Conservation (phyloP, 2,797 vertebrate genomes). For the Rhabdomys pumilio region DNA sequence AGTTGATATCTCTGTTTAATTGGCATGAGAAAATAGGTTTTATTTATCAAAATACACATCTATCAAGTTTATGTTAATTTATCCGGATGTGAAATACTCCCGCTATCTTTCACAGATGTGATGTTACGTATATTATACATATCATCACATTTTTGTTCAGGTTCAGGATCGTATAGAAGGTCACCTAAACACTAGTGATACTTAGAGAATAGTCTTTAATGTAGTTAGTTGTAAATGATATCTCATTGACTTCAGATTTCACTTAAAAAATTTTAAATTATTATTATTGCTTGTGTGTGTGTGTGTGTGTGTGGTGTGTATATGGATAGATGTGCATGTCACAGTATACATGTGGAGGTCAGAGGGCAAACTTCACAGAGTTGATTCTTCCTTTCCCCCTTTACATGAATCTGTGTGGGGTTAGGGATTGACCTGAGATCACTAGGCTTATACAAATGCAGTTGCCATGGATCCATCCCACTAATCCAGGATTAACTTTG, state of each 20-base stretch:
- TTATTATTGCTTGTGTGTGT: neutral
- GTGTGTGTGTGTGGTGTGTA: neutral
- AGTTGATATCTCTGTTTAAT: slow-evolving; percentile 73
- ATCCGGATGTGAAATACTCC: slow-evolving; percentile 35
- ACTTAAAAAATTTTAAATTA: neutral
- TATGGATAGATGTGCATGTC: neutral
- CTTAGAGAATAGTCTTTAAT: neutral
- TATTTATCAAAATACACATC: slow-evolving; percentile 67
- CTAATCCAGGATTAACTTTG: neutral
- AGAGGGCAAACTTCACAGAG: neutral
- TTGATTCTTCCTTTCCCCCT: neutral
- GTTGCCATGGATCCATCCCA: neutral
- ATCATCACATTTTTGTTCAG: slow-evolving; percentile 12
- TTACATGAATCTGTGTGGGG: neutral
- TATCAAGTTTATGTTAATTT: slow-evolving; percentile 45
- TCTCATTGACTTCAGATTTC: slow-evolving; percentile 53
- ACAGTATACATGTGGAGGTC: neutral
- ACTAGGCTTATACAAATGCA: neutral
- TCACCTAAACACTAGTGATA: neutral
- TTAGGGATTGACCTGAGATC: neutral
- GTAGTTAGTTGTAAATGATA: slow-evolving; percentile 10
- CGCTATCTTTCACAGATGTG: slow-evolving; percentile 35
- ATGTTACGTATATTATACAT: neutral
- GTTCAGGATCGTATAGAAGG: slow-evolving; percentile 50
- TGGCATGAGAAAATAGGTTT: slow-evolving; percentile 77